Evolutionary conservation across 2,797 vertebrate genomes (phyloP), one percentile per base, ranked within the genome.

Genomic region (Rhynchotus rufescens): DNA sequence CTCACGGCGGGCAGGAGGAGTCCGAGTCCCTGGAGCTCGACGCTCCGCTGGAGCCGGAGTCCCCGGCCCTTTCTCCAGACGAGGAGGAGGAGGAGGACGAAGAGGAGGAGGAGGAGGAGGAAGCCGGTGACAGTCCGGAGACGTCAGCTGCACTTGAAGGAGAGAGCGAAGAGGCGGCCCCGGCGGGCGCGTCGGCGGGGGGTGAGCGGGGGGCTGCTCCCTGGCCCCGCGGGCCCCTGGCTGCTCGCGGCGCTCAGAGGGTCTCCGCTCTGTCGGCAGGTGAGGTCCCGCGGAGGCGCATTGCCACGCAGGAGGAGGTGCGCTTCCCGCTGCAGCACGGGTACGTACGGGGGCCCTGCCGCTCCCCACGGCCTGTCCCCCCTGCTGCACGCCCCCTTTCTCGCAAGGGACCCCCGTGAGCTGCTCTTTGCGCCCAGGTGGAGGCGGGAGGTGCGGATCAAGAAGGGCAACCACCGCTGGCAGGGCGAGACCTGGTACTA

Each of bases 401-500:
- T 30, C 12, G 15, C 16, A 0, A 4, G 1, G 62, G 86, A 68
- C 14, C 45, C 21, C 1, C 23, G 66, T 92, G 77, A 88, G 7
- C 45, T 11, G 17, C 13, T 69, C 65, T 34, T n/a, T 54, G 44
- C 84, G 73, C 60, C 52, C 91, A 99, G 99, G 64, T 99, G 99
- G 99, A 98, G 94, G 93, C 98, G 99, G 86, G 99, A 99, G 97
- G 99, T 99, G 86, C 98, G 99, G 36, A 99, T 99, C 94, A 98
- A 96, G 97, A 99, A 98, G 93, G 96, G 98, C 32, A 99, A 98
- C 86, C 98, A 98, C 93, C 98, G 99, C 26, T 98, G 99, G 98
- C 99, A 99, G 93, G 99, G 99, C 0, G 99, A 99, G 96, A 99
- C 99, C 6, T 99, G 99, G 99, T 99, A 99, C 98, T 99, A 99